phyloP scores from a whole-genome alignment of 2,797 vertebrate species.

The Craterocephalus amniculus region DNA sequence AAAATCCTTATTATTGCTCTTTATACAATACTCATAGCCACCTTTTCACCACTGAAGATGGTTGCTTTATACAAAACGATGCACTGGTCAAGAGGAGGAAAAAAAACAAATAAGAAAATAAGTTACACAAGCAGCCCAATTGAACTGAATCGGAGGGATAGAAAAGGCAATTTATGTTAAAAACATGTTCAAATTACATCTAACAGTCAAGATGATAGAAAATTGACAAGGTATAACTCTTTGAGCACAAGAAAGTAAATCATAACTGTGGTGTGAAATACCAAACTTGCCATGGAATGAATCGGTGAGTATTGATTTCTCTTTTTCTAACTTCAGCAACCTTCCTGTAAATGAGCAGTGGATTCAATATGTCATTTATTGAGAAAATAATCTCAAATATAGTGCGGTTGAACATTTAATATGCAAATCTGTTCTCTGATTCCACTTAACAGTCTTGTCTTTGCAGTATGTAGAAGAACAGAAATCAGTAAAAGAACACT shows the following conservation, averaged over 20 bases:
- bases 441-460: neutral
- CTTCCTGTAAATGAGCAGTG: neutral
- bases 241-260: constrained; percentile 3
- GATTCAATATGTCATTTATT: neutral
- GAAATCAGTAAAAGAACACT: neutral
- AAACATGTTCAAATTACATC: neutral
- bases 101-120: neutral
- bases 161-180: neutral
- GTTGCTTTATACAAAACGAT: neutral
- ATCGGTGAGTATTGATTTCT: constrained; percentile 7
- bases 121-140: neutral
- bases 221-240: neutral
- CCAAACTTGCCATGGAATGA: neutral
- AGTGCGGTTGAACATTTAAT: neutral
- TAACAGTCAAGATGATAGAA: neutral
- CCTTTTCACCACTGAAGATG: neutral
- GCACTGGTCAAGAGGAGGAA: neutral
- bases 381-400: neutral
- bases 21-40: neutral
- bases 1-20: neutral
- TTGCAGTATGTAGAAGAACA: neutral
- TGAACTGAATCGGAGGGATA: neutral
- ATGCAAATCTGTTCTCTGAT: neutral
- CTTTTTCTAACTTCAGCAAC: neutral
- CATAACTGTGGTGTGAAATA: constrained; percentile 11